phyloP scores from a whole-genome alignment of 2,113 vertebrate species.

The Takifugu flavidus region DNA sequence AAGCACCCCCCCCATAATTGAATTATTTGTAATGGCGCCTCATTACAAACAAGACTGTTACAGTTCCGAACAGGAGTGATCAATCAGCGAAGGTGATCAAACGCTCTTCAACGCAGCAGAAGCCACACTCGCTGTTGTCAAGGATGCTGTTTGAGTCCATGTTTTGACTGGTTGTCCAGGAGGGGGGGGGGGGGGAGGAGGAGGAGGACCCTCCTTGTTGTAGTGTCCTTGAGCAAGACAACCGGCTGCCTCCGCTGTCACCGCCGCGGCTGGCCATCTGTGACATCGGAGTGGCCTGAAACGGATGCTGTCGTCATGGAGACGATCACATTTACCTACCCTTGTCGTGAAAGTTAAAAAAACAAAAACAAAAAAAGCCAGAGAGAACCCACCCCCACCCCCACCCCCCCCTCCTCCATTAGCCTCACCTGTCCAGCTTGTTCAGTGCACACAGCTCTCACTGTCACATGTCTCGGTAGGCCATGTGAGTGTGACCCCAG shows the following conservation, averaged over 20 bases:
- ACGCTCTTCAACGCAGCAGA: conserved; percentile 22
- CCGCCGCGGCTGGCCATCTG: conserved; percentile 15
- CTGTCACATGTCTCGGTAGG: conserved; percentile 57
- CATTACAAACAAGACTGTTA: conserved; percentile 61
- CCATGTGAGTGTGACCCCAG: conserved; percentile 78
- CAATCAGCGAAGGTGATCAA: conserved; percentile 56
- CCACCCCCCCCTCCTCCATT: too few species aligned
- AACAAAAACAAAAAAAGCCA: too few species aligned
- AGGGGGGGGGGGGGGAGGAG: neutral
- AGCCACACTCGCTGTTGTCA: conserved; percentile 8
- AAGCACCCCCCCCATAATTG: conserved; percentile 60
- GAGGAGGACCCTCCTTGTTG: conserved; percentile 5
- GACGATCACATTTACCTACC: neutral
- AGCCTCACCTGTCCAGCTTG: neutral
- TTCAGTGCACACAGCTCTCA: neutral
- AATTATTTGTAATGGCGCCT: conserved; percentile 69
- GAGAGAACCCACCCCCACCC: too few species aligned
- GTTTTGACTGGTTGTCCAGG: too few species aligned
- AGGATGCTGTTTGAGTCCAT: conserved; percentile 1
- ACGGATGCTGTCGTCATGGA: neutral
- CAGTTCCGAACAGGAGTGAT: conserved; percentile 53
- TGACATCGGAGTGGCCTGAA: neutral
- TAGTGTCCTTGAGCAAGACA: conserved; percentile 22
- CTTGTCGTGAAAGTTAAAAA: neutral
- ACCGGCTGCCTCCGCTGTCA: conserved; percentile 7